Percentiles rank a stretch among this genome's conserved stretches.
These are phyloP conservation scores for Lepidotrigona ventralis DNA, from an alignment of 1,140 invertebrate genomes.

Conservation along the genomic window DNA sequence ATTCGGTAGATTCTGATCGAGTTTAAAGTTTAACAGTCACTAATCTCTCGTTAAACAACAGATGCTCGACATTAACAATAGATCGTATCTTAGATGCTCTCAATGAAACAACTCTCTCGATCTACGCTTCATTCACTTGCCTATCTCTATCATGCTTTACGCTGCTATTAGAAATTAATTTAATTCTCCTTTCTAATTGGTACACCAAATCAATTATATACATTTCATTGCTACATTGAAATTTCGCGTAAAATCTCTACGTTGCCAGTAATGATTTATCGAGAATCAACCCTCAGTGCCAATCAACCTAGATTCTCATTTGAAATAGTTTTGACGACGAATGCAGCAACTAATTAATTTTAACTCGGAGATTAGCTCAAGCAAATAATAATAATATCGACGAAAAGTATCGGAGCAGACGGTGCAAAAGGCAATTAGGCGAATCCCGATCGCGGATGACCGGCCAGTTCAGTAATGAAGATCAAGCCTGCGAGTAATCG, in stretches of 20 bases:
- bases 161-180: not conserved
- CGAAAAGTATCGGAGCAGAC: not conserved
- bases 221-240: no score
- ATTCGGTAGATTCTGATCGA: slow-evolving; percentile 9
- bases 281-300: no score
- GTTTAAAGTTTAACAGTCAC: slow-evolving; percentile 35
- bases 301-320: no score
- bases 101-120: not conserved
- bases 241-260: no score
- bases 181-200: not conserved
- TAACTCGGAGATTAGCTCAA: no score
- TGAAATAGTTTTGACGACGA: no score
- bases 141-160: not conserved
- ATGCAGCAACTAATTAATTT: no score
- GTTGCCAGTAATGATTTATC: no score
- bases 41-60: slow-evolving; percentile 8
- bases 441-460: not conserved
- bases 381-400: not conserved
- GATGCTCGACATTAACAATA: not conserved
- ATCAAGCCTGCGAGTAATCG: not conserved
- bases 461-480: not conserved
- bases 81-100: not conserved
- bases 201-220: no score
- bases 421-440: not conserved
- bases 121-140: not conserved